Evolutionary conservation across 2,113 vertebrate species (phyloP).

Genomic region (Falco punctatus): DNA sequence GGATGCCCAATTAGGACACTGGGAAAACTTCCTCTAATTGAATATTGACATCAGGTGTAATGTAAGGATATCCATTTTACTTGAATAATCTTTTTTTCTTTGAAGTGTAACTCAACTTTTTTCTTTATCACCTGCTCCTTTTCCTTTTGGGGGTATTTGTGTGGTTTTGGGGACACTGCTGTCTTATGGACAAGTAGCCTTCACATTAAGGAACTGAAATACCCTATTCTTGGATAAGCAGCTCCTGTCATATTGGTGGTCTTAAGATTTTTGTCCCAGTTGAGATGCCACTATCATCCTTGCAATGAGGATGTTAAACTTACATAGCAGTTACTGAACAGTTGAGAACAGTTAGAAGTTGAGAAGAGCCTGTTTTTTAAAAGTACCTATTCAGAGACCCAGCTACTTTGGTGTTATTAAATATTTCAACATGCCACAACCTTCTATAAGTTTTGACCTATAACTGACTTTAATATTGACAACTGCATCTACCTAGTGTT

Average conservation of each 20-base stretch:
- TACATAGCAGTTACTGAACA: not conserved
- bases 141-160: not conserved
- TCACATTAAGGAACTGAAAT: not conserved
- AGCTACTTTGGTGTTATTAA: not conserved
- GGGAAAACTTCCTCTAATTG: not conserved
- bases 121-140: not conserved
- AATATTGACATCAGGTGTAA: not conserved
- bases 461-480: not conserved
- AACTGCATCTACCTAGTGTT: not conserved
- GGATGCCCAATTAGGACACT: not conserved
- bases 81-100: not conserved
- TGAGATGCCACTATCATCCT: not conserved
- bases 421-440: not conserved
- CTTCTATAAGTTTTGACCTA: not conserved
- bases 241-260: not conserved
- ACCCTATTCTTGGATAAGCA: not conserved
- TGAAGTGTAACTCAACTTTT: not conserved
- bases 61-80: not conserved
- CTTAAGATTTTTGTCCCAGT: not conserved
- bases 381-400: not conserved
- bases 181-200: not conserved
- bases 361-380: not conserved
- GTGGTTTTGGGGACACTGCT: not conserved
- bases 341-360: not conserved
- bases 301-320: not conserved